These are phyloP conservation scores for Oryzias celebensis DNA, from an alignment of 2,113 vertebrate genomes.

Conservation along the genomic window DNA sequence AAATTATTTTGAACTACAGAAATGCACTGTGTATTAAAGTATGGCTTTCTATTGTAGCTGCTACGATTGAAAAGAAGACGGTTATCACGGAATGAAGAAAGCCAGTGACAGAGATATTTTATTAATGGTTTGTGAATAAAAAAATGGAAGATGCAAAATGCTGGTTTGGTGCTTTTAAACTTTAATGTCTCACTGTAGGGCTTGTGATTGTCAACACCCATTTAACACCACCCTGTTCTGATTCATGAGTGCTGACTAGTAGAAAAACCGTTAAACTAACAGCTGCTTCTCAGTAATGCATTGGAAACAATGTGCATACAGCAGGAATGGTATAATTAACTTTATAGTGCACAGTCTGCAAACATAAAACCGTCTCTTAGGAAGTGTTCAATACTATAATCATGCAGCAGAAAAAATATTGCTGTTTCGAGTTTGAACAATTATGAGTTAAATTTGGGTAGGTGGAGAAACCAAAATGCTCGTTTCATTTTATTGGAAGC, in stretches of 20 bases:
- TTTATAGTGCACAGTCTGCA: constrained; percentile 10
- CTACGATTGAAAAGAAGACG: neutral
- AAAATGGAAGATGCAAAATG: constrained; percentile 3
- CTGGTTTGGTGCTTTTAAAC: constrained; percentile 4
- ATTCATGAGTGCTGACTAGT: constrained; percentile 9
- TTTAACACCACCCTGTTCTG: constrained; percentile 6
- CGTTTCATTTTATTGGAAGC: neutral
- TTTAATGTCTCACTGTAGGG: constrained; percentile 4
- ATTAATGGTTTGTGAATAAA: constrained; percentile 6
- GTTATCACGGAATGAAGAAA: neutral
- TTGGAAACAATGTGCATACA: neutral
- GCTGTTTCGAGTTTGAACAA: neutral
- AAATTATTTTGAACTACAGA: too few relatives aligned
- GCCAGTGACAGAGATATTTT: neutral
- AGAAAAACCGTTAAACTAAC: neutral
- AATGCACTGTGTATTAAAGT: too few relatives aligned
- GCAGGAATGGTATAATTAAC: constrained; percentile 2
- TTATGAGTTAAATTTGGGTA: neutral
- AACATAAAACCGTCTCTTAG: neutral
- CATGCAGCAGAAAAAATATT: neutral
- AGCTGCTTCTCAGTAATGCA: constrained; percentile 13
- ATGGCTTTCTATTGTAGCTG: too few relatives aligned
- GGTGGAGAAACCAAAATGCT: neutral
- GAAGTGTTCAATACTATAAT: constrained; percentile 1
- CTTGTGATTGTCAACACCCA: neutral